Conservation (phyloP, 2,113 vertebrate species). For the Asarcornis scutulata region DNA sequence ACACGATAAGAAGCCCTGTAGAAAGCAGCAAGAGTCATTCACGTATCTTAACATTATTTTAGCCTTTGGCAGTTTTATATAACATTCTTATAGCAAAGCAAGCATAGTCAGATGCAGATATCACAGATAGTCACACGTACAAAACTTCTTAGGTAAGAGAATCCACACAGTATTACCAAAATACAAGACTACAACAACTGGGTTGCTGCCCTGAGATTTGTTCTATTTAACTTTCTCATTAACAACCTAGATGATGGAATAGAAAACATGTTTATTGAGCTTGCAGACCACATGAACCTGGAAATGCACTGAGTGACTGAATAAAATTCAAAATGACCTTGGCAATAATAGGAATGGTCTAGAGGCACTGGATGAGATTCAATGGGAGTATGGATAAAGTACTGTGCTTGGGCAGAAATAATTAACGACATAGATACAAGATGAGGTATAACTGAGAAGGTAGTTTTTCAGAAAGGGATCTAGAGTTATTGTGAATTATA, state of each 20-base stretch:
- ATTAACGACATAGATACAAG: not conserved
- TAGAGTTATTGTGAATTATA: not conserved
- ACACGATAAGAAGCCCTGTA: not conserved
- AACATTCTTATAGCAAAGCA: not conserved
- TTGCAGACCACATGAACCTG: constrained; percentile 2
- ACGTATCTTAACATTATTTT: not conserved
- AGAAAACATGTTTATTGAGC: constrained; percentile 40
- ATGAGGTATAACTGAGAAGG: not conserved
- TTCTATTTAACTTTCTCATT: constrained; percentile 3
- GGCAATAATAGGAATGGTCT: not conserved
- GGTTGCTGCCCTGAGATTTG: constrained; percentile 13
- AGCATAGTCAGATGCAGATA: not conserved
- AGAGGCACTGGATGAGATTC: not conserved
- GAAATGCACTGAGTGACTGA: not conserved
- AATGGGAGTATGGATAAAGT: not conserved
- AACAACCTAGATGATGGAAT: not conserved
- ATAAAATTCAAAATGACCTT: constrained; percentile 19
- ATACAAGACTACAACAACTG: not conserved
- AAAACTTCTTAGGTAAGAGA: not conserved
- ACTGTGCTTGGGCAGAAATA: not conserved
- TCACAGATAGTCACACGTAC: not conserved
- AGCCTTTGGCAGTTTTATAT: not conserved
- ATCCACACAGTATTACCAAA: not conserved
- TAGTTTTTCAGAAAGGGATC: not conserved
- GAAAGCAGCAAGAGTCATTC: not conserved